phyloP scores from a whole-genome alignment of 2,113 vertebrate species.

The Pseudolaguvia tuberculata region DNA sequence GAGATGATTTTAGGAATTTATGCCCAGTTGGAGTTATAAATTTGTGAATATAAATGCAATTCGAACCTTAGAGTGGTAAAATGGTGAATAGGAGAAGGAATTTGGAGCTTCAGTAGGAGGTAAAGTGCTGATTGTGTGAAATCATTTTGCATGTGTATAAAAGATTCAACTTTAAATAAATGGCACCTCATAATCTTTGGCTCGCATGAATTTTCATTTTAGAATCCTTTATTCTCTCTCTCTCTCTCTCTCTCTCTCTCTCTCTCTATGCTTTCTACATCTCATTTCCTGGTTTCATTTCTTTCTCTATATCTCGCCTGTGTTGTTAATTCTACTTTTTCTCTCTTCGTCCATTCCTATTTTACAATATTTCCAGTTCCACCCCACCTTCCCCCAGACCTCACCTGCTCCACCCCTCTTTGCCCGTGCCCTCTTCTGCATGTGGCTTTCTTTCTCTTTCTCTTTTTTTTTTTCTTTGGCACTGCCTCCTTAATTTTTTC shows the following conservation, averaged over 20 bases:
- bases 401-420: conserved; percentile 8
- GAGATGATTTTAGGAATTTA: background rate
- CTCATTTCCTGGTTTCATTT: conserved; percentile 13
- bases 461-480: conserved; percentile 22
- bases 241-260: background rate
- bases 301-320: conserved; percentile 20
- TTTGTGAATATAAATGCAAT: background rate
- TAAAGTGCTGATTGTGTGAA: conserved; percentile 20
- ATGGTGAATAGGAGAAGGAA: conserved; percentile 7
- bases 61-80: conserved; percentile 4
- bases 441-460: conserved; percentile 35
- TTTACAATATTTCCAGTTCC: conserved; percentile 15
- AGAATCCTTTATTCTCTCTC: background rate
- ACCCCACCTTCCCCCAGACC: conserved; percentile 15
- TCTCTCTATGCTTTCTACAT: background rate
- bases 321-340: background rate
- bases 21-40: background rate
- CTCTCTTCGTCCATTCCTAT: conserved; percentile 13
- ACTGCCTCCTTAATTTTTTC: conserved; percentile 59
- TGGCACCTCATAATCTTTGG: background rate
- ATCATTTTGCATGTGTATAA: conserved; percentile 17
- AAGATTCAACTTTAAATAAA: conserved; percentile 20
- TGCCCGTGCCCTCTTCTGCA: conserved; percentile 34
- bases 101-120: background rate
- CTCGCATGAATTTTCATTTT: background rate